phyloP scores from a whole-genome alignment of 2,113 vertebrate species.

The Saguinus midas region DNA sequence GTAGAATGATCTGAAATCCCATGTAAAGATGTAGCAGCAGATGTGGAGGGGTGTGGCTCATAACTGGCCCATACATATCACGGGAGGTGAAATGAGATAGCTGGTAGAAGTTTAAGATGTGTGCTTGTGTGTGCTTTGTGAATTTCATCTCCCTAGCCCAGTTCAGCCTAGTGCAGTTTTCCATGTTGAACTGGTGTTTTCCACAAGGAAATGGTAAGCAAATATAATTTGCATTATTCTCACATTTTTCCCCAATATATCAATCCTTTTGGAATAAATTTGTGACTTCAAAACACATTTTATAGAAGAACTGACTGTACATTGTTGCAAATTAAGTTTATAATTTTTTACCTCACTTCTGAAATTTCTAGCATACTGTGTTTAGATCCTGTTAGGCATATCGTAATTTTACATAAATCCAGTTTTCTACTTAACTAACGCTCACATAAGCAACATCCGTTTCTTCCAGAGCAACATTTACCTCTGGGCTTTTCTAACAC shows the following conservation, averaged over 20 bases:
- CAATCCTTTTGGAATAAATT: conserved; percentile 6
- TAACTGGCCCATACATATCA: too few species aligned
- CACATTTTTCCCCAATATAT: background rate
- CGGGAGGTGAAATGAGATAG: background rate
- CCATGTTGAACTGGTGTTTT: background rate
- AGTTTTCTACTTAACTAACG: background rate
- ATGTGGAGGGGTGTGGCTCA: background rate
- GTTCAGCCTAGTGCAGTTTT: background rate
- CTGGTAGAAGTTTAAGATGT: background rate
- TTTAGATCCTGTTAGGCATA: background rate
- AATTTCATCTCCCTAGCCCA: background rate
- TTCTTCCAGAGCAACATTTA: conserved; percentile 2
- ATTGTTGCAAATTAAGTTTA: conserved; percentile 12
- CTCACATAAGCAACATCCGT: background rate
- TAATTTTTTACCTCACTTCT: background rate
- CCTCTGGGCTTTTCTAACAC: background rate
- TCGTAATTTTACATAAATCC: conserved; percentile 15
- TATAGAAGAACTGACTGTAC: background rate
- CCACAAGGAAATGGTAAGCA: background rate
- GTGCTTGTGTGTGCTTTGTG: background rate
- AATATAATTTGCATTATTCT: background rate
- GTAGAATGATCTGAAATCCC: background rate
- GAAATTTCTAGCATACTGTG: background rate
- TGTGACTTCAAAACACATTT: background rate
- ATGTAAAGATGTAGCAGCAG: background rate